Evolutionary conservation across 2,113 vertebrate species (phyloP), one percentile per base, ranked within the genome.

Genomic region (Macquaria ambigua): DNA sequence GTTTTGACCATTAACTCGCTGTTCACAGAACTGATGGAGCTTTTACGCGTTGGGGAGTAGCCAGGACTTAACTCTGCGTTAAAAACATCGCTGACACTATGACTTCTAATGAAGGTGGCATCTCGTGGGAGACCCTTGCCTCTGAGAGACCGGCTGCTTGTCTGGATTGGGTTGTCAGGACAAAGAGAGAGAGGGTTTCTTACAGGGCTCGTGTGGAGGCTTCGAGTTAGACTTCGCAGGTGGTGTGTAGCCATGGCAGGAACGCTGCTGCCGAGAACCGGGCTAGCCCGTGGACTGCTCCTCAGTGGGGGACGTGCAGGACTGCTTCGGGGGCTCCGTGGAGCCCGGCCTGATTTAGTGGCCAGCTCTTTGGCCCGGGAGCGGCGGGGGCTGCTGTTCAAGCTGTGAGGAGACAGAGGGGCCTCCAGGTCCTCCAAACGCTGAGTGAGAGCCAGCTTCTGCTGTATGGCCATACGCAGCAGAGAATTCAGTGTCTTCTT

Each of bases 381-480:
- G 64, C 94, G 95, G 2, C 93, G 95, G 12, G 95, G 95, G 81
- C 96, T 96, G 91, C 92, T 87, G 88, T 92, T 94, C 23, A 94
- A 76, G 83, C 94, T 95, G 89, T 93, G 92, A 25, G 93, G 86
- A 16, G 89, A 91, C 0, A 96, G 90, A 66, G 98, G 98, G 0
- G 96, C 92, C 88, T 97, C 96, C 86, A 97, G 90, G 66, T 96
- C 95, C 90, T 97, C 96, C 83, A 97, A 56, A 5, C 96, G 93
- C 87, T 96, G 96, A 11, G 95, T 97, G 1, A 97, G 94, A 15
- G 96, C 96, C 86, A 97, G 59, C 73, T 97, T 97, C 92, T 97
- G 96, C 92, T 97, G 96, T 82, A 96, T 97, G 82, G 96, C 96
- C 96, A 97, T 96, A 46, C 96, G 96, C 77, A 97, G 94, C 64